Percentiles rank a stretch among this genome's conserved stretches.
phyloP scores from a whole-genome alignment of 2,113 vertebrate genomes.

The Aspiorhynchus laticeps region DNA sequence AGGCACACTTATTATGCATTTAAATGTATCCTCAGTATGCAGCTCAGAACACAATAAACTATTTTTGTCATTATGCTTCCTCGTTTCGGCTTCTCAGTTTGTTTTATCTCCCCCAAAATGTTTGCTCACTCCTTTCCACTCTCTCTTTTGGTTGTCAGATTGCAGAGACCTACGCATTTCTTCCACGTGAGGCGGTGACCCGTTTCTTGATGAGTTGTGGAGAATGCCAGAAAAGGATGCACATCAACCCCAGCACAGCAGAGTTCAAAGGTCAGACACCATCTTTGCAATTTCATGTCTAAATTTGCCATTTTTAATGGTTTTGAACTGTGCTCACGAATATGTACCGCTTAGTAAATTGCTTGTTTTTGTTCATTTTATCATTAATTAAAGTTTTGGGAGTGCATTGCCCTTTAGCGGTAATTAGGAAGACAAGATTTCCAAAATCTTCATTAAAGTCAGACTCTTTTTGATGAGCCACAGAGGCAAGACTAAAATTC shows the following conservation, averaged over 20 bases:
- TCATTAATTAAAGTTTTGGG: conserved; percentile 28
- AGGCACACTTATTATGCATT: not conserved
- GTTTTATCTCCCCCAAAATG: conserved; percentile 4
- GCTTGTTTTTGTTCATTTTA: conserved; percentile 19
- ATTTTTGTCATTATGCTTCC: not conserved
- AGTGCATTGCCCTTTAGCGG: not conserved
- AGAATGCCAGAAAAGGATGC: conserved; percentile 99
- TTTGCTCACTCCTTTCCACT: conserved; percentile 20
- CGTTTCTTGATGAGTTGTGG: conserved; percentile 98
- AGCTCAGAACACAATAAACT: not conserved
- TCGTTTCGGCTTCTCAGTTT: not conserved
- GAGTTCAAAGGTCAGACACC: conserved; percentile 93
- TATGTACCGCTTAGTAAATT: not conserved
- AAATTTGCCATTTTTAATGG: not conserved
- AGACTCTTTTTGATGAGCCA: not conserved
- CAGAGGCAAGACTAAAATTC: conserved; percentile 9
- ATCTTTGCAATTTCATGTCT: conserved; percentile 39
- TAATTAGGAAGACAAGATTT: conserved; percentile 31
- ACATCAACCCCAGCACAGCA: conserved; percentile 92
- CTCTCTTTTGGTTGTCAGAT: conserved; percentile 78
- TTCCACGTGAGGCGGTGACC: conserved; percentile 95
- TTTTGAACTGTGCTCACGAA: not conserved
- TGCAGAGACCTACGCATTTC: conserved; percentile 96
- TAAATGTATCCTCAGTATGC: not conserved
- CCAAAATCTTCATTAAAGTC: conserved; percentile 16